Base-by-base conservation (phyloP, 2,797 vertebrate species). In the Hoplostethus mediterraneus region DNA sequence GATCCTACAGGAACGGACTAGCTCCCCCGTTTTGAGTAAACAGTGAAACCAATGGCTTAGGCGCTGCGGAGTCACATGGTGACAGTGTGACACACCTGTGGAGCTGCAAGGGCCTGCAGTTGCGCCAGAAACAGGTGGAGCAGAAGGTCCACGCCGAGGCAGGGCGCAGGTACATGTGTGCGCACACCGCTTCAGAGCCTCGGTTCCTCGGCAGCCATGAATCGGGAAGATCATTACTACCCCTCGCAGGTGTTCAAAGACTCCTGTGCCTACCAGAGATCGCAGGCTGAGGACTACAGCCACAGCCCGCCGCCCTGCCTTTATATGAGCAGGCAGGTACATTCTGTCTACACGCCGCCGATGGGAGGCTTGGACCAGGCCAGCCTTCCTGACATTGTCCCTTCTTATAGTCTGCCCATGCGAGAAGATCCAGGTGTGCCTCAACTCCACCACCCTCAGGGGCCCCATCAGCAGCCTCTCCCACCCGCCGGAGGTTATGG, bases 191-290 rank as follows among this genome's bases (percentile, higher is more conserved):
- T 66, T 74, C 52, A 55, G 69, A 56, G 59, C 77, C 72, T 67
- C 63, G 64, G 80, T 67, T 89, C 74, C 56, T 83, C 71, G 74
- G 86, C 82, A 94, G 91, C 92, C 95, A 99, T 99, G 98, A 96
- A 98, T 90, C 91, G 96, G 75, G 97, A 99, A 81, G 96, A 97
- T 62, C 96, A 96, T 58, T 99, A 95, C 85, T 99, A 96, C 77
- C 91, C 96, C 30, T 84, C 95, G 67, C 96, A 95, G 84, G 94
- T 98, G 63, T 99, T 97, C 91, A 99, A 98, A 91, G 97, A 99
- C 75, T 90, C 97, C 1, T 99, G 97, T 17, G 95, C 93, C 12
- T 99, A 96, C 86, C 98, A 99, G 94, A 94, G 97, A 71, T 53
- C 92, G 14, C 96, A 94, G 14, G 90, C 82, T 13, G 96, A 96